These are phyloP conservation scores for Halichondria panicea DNA, from an alignment of 37 sponge, comb jelly and placozoan species.

Conservation along the genomic window DNA sequence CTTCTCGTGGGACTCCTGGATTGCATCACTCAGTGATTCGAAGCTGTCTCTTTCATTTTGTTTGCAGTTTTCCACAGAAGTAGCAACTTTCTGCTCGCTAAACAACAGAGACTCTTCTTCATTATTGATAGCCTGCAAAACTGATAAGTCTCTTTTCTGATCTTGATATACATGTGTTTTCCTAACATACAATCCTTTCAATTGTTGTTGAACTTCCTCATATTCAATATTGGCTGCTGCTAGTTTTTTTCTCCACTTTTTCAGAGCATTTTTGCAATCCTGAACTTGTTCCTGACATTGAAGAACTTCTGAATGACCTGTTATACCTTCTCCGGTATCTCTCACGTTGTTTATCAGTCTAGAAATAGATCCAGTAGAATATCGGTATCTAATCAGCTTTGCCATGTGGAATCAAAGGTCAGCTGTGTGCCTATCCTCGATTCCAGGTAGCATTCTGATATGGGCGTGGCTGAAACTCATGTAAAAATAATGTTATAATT, in stretches of 20 bases:
- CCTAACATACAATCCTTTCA: conserved; percentile 4
- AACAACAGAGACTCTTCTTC: conserved; percentile 17
- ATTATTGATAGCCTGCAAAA: conserved; percentile 20
- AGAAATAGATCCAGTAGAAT: too few species aligned
- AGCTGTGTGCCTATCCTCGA: too few species aligned
- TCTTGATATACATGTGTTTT: conserved; percentile 32
- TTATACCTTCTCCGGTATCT: conserved; percentile 5
- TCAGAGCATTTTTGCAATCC: neutral
- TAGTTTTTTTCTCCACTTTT: conserved; percentile 4
- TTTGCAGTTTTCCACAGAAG: neutral
- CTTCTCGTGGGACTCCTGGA: conserved; percentile 19
- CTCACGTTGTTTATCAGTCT: conserved; percentile 3
- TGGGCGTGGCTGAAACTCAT: too few species aligned
- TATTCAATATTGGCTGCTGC: neutral
- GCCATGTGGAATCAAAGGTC: too few species aligned
- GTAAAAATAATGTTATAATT: too few species aligned
- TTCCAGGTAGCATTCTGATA: too few species aligned
- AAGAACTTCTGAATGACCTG: conserved; percentile 17
- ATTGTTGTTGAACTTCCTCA: conserved; percentile 11
- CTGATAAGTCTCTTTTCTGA: neutral
- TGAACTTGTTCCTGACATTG: conserved; percentile 8
- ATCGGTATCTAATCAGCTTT: too few species aligned
- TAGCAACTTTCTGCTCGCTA: neutral
- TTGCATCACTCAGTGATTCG: conserved; percentile 13
- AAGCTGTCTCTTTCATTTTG: conserved; percentile 21